Conservation (phyloP, 2,797 vertebrate genomes). For the Heliangelus exortis region DNA sequence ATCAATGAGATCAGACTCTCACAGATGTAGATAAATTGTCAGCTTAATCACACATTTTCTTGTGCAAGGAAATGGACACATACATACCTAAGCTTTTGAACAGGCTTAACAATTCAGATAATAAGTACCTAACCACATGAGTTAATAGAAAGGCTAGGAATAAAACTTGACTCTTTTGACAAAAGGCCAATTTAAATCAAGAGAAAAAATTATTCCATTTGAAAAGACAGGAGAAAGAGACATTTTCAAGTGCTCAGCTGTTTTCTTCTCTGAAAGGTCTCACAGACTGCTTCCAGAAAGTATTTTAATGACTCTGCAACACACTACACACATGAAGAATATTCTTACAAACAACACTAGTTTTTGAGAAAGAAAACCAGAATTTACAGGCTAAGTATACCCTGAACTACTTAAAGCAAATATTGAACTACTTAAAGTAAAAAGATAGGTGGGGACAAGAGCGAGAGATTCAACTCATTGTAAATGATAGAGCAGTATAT, state of each 20-base stretch:
- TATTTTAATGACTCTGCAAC: background rate
- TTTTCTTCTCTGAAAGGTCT: background rate
- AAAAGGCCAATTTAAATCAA: background rate
- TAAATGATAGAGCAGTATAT: background rate
- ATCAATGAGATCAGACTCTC: no score
- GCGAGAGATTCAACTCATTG: rapidly evolving
- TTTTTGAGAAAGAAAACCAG: background rate
- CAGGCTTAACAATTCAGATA: background rate
- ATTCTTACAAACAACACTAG: background rate
- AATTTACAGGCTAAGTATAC: background rate
- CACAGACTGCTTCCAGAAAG: background rate
- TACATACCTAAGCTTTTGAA: background rate
- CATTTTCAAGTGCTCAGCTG: background rate
- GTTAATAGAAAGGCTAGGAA: background rate
- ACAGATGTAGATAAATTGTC: background rate
- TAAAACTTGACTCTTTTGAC: background rate
- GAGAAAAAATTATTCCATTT: background rate
- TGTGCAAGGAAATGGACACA: background rate
- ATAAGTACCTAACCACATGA: background rate
- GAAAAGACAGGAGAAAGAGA: background rate
- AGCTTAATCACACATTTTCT: background rate
- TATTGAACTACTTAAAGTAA: background rate
- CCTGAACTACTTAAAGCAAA: background rate
- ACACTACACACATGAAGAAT: background rate
- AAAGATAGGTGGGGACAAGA: background rate